Conservation (phyloP, 2,888 invertebrate species). For the Amphipoea lucens region DNA sequence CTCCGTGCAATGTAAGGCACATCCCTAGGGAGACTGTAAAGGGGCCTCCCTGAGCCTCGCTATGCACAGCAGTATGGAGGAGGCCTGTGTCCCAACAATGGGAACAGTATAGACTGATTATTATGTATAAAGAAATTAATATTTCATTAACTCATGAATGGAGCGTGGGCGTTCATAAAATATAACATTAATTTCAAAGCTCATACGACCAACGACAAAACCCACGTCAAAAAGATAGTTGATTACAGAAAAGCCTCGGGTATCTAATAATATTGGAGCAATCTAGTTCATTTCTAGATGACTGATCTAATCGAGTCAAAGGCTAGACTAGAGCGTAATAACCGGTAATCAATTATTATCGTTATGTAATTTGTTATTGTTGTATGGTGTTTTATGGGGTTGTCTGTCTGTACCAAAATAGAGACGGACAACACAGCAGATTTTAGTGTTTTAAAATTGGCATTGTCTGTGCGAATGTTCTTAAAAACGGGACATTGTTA, state of each 20-base stretch:
- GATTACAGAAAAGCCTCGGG: slow-evolving; percentile 19
- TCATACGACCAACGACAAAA: neutral
- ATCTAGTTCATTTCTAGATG: slow-evolving; percentile 56
- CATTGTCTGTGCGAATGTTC: too few relatives aligned
- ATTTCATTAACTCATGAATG: neutral
- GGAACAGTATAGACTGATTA: neutral
- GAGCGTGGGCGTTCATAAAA: neutral
- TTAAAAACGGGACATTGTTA: too few relatives aligned
- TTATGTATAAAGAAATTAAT: neutral
- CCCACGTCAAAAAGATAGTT: slow-evolving; percentile 9
- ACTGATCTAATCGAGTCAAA: slow-evolving; percentile 66
- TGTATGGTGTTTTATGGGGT: slow-evolving; percentile 2
- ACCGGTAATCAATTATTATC: slow-evolving; percentile 67
- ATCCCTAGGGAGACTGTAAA: too few relatives aligned
- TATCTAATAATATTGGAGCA: slow-evolving; percentile 38
- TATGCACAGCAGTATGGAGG: too few relatives aligned
- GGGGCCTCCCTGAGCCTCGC: too few relatives aligned
- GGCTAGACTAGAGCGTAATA: slow-evolving; percentile 58
- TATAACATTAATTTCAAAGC: slow-evolving; percentile 2
- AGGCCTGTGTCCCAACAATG: too few relatives aligned
- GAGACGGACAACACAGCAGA: too few relatives aligned
- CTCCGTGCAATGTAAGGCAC: too few relatives aligned
- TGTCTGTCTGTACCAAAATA: slow-evolving; percentile 20
- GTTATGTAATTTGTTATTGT: slow-evolving; percentile 54
- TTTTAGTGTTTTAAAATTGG: too few relatives aligned